A percentile compares a stretch with the other conserved stretches of the same genome.
These are phyloP conservation scores for Falcunculus frontatus DNA, from an alignment of 2,113 vertebrate species.

Conservation along the genomic window DNA sequence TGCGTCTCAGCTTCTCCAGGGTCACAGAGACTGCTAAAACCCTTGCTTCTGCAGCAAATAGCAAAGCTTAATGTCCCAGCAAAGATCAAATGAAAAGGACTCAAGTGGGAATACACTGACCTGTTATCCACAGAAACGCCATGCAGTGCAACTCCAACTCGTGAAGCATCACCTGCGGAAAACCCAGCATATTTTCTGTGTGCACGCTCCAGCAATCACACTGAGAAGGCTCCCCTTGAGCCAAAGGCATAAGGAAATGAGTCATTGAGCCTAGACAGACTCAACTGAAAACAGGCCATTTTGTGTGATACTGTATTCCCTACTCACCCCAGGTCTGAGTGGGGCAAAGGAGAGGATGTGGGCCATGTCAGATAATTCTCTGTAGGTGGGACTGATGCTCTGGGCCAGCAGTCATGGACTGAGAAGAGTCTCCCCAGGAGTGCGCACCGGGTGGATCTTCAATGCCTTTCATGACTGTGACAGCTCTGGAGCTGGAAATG, in stretches of 20 bases:
- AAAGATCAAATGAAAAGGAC: not conserved
- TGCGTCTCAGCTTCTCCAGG: not conserved
- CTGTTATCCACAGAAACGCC: not conserved
- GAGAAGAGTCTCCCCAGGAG: not conserved
- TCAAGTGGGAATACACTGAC: not conserved
- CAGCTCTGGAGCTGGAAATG: not conserved
- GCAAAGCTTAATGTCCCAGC: not conserved
- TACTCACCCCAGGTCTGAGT: conserved; percentile 5
- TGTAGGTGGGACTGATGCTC: conserved; percentile 2
- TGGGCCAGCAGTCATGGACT: not conserved
- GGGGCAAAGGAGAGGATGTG: not conserved
- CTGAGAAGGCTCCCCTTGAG: conserved; percentile 36
- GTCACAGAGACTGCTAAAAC: not conserved
- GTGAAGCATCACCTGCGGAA: not conserved
- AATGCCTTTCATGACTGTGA: not conserved
- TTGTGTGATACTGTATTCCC: not conserved
- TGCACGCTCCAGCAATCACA: conserved; percentile 12
- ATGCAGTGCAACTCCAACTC: not conserved
- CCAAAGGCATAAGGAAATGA: conserved; percentile 56
- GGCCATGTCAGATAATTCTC: not conserved
- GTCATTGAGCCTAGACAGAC: conserved; percentile 67
- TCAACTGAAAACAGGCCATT: conserved; percentile 34
- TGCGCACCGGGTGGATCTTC: not conserved
- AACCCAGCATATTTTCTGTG: not conserved
- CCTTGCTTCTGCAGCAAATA: not conserved